phyloP scores from a whole-genome alignment of 2,888 invertebrate species.

The Embidobia sp. region DNA sequence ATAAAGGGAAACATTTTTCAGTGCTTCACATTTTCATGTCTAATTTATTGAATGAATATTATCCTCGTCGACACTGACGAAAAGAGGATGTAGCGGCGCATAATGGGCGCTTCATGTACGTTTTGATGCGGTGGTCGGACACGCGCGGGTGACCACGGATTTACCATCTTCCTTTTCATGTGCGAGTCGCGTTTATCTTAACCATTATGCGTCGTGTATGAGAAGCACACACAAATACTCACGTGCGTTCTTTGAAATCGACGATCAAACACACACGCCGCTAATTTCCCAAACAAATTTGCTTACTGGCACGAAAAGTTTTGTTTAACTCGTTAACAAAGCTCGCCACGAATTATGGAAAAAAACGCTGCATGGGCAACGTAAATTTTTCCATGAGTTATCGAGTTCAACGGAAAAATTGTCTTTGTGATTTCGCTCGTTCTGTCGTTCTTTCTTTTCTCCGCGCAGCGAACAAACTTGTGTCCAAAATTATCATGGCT shows the following conservation, averaged over 20 bases:
- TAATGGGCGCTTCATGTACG: constrained; percentile 38
- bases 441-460: too few species aligned
- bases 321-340: constrained; percentile 21
- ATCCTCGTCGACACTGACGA: constrained; percentile 51
- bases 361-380: constrained; percentile 25
- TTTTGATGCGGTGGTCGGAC: constrained; percentile 39
- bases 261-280: constrained; percentile 3
- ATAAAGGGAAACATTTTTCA: constrained; percentile 35
- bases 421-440: neutral
- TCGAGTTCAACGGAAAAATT: constrained; percentile 32
- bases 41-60: constrained; percentile 53
- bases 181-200: constrained; percentile 51
- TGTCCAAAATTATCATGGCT: too few species aligned
- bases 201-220: constrained; percentile 26
- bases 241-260: constrained; percentile 5
- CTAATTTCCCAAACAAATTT: constrained; percentile 54
- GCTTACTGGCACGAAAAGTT: constrained; percentile 23
- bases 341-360: constrained; percentile 37
- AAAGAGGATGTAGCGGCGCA: constrained; percentile 44
- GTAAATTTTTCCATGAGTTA: constrained; percentile 34
- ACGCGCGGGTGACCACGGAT: constrained; percentile 55
- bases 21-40: constrained; percentile 38
- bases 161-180: constrained; percentile 54
- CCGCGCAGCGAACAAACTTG: neutral
- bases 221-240: neutral